These are phyloP conservation scores for Spisula subtruncata DNA, from an alignment of 2,888 invertebrate species.

Conservation along the genomic window DNA sequence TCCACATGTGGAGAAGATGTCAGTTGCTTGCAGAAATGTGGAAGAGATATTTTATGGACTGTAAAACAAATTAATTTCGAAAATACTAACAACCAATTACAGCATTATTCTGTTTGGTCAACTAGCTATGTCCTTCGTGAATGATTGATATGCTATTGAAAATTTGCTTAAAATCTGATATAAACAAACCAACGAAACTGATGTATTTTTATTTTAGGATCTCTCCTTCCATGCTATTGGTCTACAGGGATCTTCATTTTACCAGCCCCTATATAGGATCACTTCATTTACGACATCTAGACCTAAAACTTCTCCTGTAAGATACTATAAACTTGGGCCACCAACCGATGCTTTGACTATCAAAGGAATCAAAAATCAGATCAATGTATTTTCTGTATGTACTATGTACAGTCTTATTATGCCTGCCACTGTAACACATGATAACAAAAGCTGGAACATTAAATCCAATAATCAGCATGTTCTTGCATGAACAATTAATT, in stretches of 20 bases:
- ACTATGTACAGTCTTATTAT: background rate
- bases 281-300: background rate
- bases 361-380: slow-evolving; percentile 32
- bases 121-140: too few relatives aligned
- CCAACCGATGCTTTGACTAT: background rate
- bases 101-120: too few relatives aligned
- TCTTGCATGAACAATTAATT: slow-evolving; percentile 6
- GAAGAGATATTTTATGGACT: too few relatives aligned
- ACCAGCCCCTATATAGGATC: background rate
- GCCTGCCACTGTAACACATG: background rate
- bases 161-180: too few relatives aligned
- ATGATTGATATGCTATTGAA: too few relatives aligned
- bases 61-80: too few relatives aligned
- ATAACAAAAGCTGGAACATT: background rate
- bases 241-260: background rate
- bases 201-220: slow-evolving; percentile 33
- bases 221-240: slow-evolving; percentile 31
- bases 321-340: background rate
- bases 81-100: too few relatives aligned
- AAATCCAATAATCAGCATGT: slow-evolving; percentile 9
- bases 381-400: slow-evolving; percentile 42
- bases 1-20: too few relatives aligned
- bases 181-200: background rate
- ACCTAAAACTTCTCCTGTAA: background rate
- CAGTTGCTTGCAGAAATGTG: too few relatives aligned